phyloP scores from a whole-genome alignment of 2,113 vertebrate species.

The Tenebrosternarchus preto region DNA sequence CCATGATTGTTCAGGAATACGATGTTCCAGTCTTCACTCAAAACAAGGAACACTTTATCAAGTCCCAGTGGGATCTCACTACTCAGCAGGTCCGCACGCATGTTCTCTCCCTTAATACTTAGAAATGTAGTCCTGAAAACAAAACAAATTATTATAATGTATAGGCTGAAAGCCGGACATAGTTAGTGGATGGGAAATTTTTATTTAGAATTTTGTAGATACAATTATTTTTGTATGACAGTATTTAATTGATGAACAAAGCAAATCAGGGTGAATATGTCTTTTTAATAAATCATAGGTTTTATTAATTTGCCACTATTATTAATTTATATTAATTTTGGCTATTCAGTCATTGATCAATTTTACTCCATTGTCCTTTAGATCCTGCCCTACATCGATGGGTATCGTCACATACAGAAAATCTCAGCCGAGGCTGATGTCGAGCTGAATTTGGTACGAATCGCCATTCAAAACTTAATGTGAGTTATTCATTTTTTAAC shows the following conservation, averaged over 20 bases:
- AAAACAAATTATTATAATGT: background rate
- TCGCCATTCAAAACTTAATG: conserved; percentile 95
- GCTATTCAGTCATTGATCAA: background rate
- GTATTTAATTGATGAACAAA: no score
- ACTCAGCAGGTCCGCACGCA: conserved; percentile 85
- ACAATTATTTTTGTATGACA: no score
- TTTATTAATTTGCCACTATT: no score
- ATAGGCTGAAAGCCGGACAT: no score
- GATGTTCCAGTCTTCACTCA: conserved; percentile 94
- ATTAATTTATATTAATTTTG: background rate
- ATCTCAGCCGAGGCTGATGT: conserved; percentile 95
- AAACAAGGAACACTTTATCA: conserved; percentile 90
- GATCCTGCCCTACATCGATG: conserved; percentile 95
- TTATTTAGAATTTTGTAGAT: no score
- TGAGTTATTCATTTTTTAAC: conserved; percentile 66
- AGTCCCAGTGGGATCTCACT: conserved; percentile 96
- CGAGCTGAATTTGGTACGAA: conserved; percentile 95
- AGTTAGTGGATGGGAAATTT: no score
- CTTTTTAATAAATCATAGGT: background rate
- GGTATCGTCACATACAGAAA: conserved; percentile 95
- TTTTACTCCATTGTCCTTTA: conserved; percentile 52
- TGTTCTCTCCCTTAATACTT: background rate
- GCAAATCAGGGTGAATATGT: no score
- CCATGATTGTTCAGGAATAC: conserved; percentile 90
- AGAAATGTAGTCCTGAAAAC: background rate